Evolutionary conservation across 1,140 invertebrate genomes (phyloP).

Genomic region (Ditylenchus dipsaci): DNA sequence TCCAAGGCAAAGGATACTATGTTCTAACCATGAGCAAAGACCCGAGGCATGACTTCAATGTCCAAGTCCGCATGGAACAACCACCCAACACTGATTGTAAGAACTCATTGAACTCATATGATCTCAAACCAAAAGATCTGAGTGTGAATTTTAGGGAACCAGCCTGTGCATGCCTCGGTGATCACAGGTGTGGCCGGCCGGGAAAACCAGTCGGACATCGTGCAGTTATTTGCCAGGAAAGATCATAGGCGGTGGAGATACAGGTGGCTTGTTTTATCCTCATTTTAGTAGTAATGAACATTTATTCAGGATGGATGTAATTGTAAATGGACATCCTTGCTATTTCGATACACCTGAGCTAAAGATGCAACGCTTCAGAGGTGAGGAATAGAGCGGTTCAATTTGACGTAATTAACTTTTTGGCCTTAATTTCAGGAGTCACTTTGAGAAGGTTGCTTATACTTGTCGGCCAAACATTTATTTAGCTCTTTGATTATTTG

Average conservation of each 20-base stretch:
- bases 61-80: slow-evolving; percentile 64
- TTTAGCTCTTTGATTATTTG: neutral
- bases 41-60: slow-evolving; percentile 73
- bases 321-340: slow-evolving; percentile 75
- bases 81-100: slow-evolving; percentile 43
- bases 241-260: slow-evolving; percentile 81
- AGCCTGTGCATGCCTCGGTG: slow-evolving; percentile 71
- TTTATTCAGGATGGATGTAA: slow-evolving; percentile 70
- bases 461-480: neutral
- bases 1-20: slow-evolving; percentile 92
- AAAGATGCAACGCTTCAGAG: slow-evolving; percentile 81
- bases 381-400: slow-evolving; percentile 58
- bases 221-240: slow-evolving; percentile 79
- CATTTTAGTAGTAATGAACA: slow-evolving; percentile 28
- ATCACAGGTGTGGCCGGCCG: slow-evolving; percentile 74
- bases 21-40: slow-evolving; percentile 75
- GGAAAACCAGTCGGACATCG: slow-evolving; percentile 73
- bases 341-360: slow-evolving; percentile 79
- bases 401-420: too few relatives aligned
- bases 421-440: too few relatives aligned
- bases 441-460: neutral
- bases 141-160: slow-evolving; percentile 25
- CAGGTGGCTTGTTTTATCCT: slow-evolving; percentile 12
- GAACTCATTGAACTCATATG: too few relatives aligned
- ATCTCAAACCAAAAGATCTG: neutral